A percentile compares a stretch with the other conserved stretches of the same genome.
phyloP scores from a whole-genome alignment of 2,888 invertebrate species.

The Ichneumon xanthorius region DNA sequence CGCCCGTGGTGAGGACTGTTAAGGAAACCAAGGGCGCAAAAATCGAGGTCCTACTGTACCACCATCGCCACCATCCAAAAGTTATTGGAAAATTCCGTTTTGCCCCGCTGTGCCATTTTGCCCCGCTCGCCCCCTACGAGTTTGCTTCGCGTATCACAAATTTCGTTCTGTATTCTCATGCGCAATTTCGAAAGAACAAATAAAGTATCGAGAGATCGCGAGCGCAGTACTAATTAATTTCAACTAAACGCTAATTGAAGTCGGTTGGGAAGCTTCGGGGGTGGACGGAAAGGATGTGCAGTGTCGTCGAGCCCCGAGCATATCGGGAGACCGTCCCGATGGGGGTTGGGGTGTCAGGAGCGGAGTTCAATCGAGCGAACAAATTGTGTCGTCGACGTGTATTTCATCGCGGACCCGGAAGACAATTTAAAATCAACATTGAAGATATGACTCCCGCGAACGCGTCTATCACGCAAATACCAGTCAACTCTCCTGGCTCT shows the following conservation, averaged over 20 bases:
- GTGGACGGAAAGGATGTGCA: background rate
- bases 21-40: too few relatives aligned
- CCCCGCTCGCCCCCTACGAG: too few relatives aligned
- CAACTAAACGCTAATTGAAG: background rate
- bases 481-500: background rate
- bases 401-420: background rate
- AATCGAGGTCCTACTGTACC: too few relatives aligned
- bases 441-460: background rate
- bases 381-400: background rate
- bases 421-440: slow-evolving; percentile 10
- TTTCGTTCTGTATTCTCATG: too few relatives aligned
- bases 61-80: too few relatives aligned
- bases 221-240: background rate
- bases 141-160: too few relatives aligned
- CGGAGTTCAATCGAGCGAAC: slow-evolving; percentile 2
- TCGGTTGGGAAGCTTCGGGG: background rate
- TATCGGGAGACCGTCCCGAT: background rate
- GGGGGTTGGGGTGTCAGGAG: background rate
- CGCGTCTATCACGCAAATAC: background rate
- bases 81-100: too few relatives aligned
- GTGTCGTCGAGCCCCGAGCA: background rate
- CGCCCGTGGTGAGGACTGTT: too few relatives aligned
- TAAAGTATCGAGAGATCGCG: background rate
- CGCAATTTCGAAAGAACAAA: too few relatives aligned
- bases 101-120: too few relatives aligned